A percentile compares a stretch with the other conserved stretches of the same genome.
Evolutionary conservation across 2,113 vertebrate genomes (phyloP).

Genomic region (Benitochromis conjunctus): DNA sequence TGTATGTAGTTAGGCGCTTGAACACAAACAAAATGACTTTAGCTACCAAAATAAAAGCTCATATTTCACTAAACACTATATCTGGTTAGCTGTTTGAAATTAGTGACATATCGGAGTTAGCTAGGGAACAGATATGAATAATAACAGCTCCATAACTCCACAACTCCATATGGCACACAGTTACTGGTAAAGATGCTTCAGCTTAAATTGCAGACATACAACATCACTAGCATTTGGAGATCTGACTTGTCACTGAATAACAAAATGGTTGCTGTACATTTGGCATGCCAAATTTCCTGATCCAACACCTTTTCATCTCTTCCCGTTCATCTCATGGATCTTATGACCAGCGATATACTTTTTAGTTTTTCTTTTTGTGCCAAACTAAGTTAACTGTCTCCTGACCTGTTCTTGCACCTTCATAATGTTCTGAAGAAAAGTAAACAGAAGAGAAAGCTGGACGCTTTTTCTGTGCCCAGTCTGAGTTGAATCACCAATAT

Average conservation of each 20-base stretch:
- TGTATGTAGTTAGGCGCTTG: not conserved
- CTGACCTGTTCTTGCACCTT: not conserved
- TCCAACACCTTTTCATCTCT: not conserved
- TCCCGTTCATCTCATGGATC: not conserved
- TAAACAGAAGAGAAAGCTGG: not conserved
- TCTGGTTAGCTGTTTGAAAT: not conserved
- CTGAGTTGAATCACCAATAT: not conserved
- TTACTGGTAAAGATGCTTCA: not conserved
- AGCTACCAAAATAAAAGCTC: not conserved
- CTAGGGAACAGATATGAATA: not conserved
- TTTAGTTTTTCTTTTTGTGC: accelerated
- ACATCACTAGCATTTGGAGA: not conserved
- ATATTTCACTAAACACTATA: not conserved
- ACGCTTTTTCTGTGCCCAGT: not conserved
- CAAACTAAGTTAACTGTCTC: not conserved
- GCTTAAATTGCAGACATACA: not conserved
- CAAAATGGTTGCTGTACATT: not conserved
- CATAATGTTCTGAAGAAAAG: not conserved
- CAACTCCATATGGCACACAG: not conserved
- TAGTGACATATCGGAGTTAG: not conserved
- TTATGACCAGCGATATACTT: not conserved
- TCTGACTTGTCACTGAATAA: not conserved
- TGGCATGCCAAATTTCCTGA: not conserved
- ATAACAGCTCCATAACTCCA: not conserved
- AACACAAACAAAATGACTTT: not conserved